Conservation (phyloP, 2,797 vertebrate genomes). For the Malacoctenus gilli region DNA sequence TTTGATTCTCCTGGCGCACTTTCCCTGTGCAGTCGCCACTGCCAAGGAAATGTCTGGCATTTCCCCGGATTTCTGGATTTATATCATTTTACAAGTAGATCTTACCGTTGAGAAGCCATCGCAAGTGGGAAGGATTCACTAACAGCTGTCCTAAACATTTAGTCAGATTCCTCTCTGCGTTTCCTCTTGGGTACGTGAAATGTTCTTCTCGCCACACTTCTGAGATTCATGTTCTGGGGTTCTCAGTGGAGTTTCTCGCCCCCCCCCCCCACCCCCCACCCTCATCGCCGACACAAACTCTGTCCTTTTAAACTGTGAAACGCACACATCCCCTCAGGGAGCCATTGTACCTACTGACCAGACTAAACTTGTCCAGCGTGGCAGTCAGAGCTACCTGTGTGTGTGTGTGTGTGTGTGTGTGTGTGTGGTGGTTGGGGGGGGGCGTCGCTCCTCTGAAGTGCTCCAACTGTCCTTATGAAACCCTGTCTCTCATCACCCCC, state of each 20-base stretch:
- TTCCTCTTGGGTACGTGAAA: slow-evolving; percentile 51
- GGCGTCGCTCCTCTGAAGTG: slow-evolving; percentile 64
- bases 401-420: too few relatives aligned
- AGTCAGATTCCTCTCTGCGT: slow-evolving; percentile 27
- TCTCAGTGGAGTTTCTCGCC: slow-evolving; percentile 56
- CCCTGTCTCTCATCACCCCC: slow-evolving; percentile 68
- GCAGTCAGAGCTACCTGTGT: slow-evolving; percentile 56
- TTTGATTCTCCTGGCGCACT: slow-evolving; percentile 21
- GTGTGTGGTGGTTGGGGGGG: too few relatives aligned
- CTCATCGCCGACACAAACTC: slow-evolving; percentile 67
- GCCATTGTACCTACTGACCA: slow-evolving; percentile 48
- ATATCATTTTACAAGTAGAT: slow-evolving; percentile 12
- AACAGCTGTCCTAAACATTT: slow-evolving; percentile 12
- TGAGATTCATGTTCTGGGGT: slow-evolving; percentile 65
- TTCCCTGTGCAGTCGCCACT: slow-evolving; percentile 6
- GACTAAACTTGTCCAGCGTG: slow-evolving; percentile 32
- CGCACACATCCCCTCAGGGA: slow-evolving; percentile 36
- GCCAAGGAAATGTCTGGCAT: slow-evolving; percentile 28
- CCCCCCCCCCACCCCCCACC: too few relatives aligned
- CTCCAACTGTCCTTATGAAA: slow-evolving; percentile 80
- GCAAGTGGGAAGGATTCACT: slow-evolving; percentile 7
- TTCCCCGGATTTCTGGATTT: slow-evolving; percentile 31
- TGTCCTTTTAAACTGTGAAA: slow-evolving; percentile 57
- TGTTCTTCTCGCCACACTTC: slow-evolving; percentile 60
- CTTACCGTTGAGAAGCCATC: neutral